Percentiles rank a stretch among this genome's conserved stretches.
Evolutionary conservation across 1,140 invertebrate species (phyloP).

Genomic region (Penaeus japonicus): DNA sequence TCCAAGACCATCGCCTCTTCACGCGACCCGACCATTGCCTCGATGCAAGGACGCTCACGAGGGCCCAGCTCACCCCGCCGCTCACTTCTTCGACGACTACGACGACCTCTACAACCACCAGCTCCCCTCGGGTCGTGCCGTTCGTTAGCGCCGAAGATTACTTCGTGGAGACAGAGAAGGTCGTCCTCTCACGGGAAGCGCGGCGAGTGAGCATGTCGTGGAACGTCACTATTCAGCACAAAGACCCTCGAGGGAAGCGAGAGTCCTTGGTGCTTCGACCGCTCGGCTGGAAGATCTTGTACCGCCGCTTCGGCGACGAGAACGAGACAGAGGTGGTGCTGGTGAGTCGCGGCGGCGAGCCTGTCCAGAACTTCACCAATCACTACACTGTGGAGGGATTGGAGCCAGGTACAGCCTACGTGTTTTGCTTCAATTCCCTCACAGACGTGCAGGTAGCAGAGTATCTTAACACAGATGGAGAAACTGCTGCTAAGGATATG

Average conservation of each 20-base stretch:
- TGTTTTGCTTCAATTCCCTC: conserved; percentile 30
- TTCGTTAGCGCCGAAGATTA: not conserved
- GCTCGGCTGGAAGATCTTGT: conserved; percentile 32
- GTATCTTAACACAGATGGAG: not conserved
- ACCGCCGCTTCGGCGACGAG: conserved; percentile 17
- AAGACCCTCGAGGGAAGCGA: not conserved
- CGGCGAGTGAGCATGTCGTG: conserved; percentile 17
- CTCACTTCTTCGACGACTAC: not conserved
- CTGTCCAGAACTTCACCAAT: conserved; percentile 41
- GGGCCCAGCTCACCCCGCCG: not conserved
- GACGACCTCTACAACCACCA: not conserved
- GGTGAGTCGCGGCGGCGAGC: conserved; percentile 42
- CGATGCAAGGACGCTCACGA: not conserved
- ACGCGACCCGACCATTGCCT: conserved; percentile 28
- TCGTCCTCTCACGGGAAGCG: not conserved
- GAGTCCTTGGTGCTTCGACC: conserved; percentile 11
- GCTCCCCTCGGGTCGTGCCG: not conserved
- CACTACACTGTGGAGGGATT: conserved; percentile 26
- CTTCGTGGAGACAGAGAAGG: conserved; percentile 11
- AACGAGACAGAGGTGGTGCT: conserved; percentile 26
- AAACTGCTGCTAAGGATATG: not conserved
- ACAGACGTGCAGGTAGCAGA: not conserved
- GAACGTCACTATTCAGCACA: conserved; percentile 25
- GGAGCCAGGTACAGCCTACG: conserved; percentile 13
- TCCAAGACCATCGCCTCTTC: conserved; percentile 9